A percentile compares a stretch with the other conserved stretches of the same genome.
Conservation (phyloP, 2,888 invertebrate species). For the Matsumyia berberina region DNA sequence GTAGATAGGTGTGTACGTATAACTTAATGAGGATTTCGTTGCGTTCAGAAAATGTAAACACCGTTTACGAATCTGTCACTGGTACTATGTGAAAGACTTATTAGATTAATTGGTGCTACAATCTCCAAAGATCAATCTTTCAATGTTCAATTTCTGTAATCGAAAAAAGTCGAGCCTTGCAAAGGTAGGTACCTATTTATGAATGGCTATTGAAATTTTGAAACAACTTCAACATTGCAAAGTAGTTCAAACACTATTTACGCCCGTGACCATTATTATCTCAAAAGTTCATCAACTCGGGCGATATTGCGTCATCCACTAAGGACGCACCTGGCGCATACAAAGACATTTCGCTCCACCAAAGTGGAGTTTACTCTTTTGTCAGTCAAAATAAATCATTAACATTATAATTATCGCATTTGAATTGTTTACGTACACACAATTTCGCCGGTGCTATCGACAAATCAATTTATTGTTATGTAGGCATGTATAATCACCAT, state of each 20-base stretch:
- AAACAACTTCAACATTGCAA: neutral
- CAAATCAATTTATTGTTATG: conserved; percentile 6
- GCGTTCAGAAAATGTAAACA: too few relatives aligned
- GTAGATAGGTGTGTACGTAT: too few relatives aligned
- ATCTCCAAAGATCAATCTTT: too few relatives aligned
- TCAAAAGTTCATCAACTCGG: conserved; percentile 11
- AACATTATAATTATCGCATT: neutral
- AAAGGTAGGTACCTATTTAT: too few relatives aligned
- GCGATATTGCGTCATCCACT: conserved; percentile 3
- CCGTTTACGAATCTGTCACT: too few relatives aligned
- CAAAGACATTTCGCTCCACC: neutral
- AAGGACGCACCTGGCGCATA: conserved; percentile 7
- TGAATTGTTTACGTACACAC: neutral
- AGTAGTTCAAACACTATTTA: conserved; percentile 1
- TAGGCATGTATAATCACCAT: neutral
- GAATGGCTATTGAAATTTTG: neutral
- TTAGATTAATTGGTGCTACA: too few relatives aligned
- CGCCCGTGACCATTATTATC: neutral
- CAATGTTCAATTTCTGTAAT: too few relatives aligned
- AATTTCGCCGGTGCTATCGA: neutral
- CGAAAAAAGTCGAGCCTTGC: too few relatives aligned
- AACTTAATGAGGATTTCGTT: too few relatives aligned
- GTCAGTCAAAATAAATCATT: conserved; percentile 8
- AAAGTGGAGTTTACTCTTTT: conserved; percentile 4
- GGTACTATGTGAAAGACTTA: too few relatives aligned